Evolutionary conservation across 2,113 vertebrate species (phyloP).

Genomic region (Spheniscus mendiculus): DNA sequence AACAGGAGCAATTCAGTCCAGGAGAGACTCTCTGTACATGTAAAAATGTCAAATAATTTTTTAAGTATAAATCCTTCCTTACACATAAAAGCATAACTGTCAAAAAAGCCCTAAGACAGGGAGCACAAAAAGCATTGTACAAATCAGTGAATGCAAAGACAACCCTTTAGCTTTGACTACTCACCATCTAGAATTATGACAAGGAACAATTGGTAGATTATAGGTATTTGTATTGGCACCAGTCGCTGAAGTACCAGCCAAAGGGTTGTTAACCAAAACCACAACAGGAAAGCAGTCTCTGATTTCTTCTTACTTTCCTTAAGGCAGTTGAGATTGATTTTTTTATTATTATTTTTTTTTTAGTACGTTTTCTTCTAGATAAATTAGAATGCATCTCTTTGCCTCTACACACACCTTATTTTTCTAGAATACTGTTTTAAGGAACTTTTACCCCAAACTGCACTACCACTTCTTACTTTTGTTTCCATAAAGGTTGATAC

Average conservation of each 20-base stretch:
- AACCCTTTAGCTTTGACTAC: not conserved
- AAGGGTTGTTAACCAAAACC: slow-evolving; percentile 26
- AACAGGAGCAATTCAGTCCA: not conserved
- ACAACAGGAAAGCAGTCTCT: slow-evolving; percentile 38
- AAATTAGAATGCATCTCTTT: not conserved
- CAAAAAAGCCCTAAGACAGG: not conserved
- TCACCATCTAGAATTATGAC: slow-evolving; percentile 17
- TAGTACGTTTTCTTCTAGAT: not conserved
- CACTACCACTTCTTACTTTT: not conserved
- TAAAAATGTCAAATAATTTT: not conserved
- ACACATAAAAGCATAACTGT: not conserved
- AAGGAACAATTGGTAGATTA: slow-evolving; percentile 3
- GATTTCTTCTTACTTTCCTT: slow-evolving; percentile 19
- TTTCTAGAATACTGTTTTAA: not conserved
- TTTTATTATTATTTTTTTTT: not conserved
- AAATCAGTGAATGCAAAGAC: not conserved
- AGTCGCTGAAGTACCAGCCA: not conserved
- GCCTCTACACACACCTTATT: not conserved
- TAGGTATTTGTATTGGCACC: slow-evolving; percentile 40
- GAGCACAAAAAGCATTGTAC: not conserved
- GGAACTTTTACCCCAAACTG: not conserved
- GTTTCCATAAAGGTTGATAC: not conserved
- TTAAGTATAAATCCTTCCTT: not conserved
- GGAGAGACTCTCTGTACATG: not conserved
- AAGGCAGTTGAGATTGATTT: not conserved